phyloP scores from a whole-genome alignment of 2,113 vertebrate genomes.

The Ovibos moschatus region DNA sequence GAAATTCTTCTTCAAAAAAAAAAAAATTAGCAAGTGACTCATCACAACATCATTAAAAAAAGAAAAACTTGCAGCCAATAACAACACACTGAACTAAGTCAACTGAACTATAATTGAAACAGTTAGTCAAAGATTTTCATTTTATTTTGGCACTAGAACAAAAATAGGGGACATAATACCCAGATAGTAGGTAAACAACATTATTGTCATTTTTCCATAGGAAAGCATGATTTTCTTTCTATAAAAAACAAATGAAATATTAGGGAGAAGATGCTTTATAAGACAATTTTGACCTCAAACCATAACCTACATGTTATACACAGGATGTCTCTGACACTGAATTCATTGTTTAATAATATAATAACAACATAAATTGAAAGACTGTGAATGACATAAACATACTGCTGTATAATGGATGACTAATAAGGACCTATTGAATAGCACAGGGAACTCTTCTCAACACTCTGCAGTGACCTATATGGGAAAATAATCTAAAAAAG shows the following conservation, averaged over 20 bases:
- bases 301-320: background rate
- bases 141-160: slow-evolving; percentile 6
- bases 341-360: background rate
- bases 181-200: slow-evolving; percentile 57
- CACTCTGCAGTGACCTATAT: background rate
- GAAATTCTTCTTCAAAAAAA: slow-evolving; percentile 59
- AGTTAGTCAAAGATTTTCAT: slow-evolving; percentile 61
- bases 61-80: slow-evolving; percentile 49
- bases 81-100: slow-evolving; percentile 57
- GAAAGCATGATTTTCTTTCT: slow-evolving; percentile 49
- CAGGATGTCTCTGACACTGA: background rate
- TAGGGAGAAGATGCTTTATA: background rate
- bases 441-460: background rate
- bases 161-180: slow-evolving; percentile 22
- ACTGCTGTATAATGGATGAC: background rate
- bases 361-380: background rate
- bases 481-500: background rate
- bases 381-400: background rate
- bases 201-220: slow-evolving; percentile 51
- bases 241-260: slow-evolving; percentile 20
- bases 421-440: background rate
- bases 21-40: slow-evolving; percentile 68
- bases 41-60: slow-evolving; percentile 48
- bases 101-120: slow-evolving; percentile 19
- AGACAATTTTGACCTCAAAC: slow-evolving; percentile 8